phyloP scores from a whole-genome alignment of 2,888 invertebrate genomes.

The Acrobasis repandana region DNA sequence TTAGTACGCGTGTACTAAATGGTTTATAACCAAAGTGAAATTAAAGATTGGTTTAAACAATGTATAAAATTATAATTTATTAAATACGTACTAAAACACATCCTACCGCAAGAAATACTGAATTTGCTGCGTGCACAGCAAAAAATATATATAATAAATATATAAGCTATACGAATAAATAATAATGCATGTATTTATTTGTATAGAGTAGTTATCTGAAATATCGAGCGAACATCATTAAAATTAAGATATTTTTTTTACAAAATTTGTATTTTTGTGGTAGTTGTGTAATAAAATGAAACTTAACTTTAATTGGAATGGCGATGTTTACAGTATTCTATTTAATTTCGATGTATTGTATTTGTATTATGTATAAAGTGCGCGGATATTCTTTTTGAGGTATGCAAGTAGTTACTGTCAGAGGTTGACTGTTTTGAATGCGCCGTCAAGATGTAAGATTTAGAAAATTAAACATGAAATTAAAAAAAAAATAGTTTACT shows the following conservation, averaged over 20 bases:
- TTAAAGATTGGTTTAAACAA: not conserved
- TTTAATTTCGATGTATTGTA: not conserved
- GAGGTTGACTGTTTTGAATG: conserved; percentile 34
- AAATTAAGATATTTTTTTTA: too few relatives aligned
- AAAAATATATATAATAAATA: too few relatives aligned
- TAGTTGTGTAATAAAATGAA: too few relatives aligned
- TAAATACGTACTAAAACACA: not conserved
- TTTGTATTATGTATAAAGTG: conserved; percentile 21
- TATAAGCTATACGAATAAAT: too few relatives aligned
- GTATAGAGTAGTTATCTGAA: too few relatives aligned
- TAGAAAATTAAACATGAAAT: not conserved
- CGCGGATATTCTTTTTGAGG: conserved; percentile 47
- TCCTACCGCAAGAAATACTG: not conserved
- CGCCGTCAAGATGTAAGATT: conserved; percentile 7
- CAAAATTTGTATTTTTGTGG: too few relatives aligned
- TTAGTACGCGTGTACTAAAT: conserved; percentile 19
- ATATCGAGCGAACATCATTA: too few relatives aligned
- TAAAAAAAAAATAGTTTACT: too few relatives aligned
- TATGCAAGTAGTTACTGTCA: conserved; percentile 36
- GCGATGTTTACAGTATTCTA: conserved; percentile 7
- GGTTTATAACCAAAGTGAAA: not conserved
- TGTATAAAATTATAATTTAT: not conserved
- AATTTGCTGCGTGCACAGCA: not conserved
- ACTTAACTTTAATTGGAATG: not conserved
- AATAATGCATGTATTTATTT: too few relatives aligned